Percentiles rank a stretch among this genome's conserved stretches.
phyloP scores from a whole-genome alignment of 2,888 invertebrate genomes.

The Drosophila mulleri region DNA sequence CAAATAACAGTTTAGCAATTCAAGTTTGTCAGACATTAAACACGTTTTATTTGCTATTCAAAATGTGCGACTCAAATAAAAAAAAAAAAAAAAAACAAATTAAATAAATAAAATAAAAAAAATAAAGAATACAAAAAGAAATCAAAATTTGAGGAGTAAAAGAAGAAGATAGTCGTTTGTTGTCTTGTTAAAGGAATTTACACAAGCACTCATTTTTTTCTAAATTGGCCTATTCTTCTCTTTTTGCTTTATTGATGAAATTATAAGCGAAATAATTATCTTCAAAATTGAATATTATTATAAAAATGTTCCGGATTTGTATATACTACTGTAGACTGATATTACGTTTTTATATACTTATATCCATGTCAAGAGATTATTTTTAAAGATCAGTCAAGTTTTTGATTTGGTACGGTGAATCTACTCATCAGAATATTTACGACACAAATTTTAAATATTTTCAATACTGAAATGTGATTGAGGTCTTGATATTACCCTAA shows the following conservation, averaged over 20 bases:
- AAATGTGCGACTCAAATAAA: not conserved
- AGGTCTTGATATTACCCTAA: constrained; percentile 6
- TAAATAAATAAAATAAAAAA: not conserved
- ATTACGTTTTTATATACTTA: not conserved
- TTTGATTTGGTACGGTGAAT: not conserved
- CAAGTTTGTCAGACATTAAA: constrained; percentile 1
- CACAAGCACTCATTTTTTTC: not conserved
- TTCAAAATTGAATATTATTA: too few relatives aligned
- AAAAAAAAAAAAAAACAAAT: not conserved
- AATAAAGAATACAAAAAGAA: not conserved
- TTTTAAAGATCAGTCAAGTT: not conserved
- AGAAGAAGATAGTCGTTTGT: constrained; percentile 8
- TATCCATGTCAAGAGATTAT: not conserved
- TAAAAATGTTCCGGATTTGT: not conserved
- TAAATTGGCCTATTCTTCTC: constrained; percentile 5
- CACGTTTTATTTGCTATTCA: constrained; percentile 1
- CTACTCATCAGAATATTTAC: not conserved
- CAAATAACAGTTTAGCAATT: constrained; percentile 1
- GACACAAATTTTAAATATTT: too few relatives aligned
- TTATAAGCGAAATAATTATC: not conserved
- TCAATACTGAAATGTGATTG: too few relatives aligned
- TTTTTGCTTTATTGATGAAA: not conserved
- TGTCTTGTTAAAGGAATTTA: constrained; percentile 24
- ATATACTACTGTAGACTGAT: too few relatives aligned
- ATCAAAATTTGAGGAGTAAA: not conserved